phyloP scores from a whole-genome alignment of 37 sponge, comb jelly and placozoan species.

The Cladorhizidae sp. region DNA sequence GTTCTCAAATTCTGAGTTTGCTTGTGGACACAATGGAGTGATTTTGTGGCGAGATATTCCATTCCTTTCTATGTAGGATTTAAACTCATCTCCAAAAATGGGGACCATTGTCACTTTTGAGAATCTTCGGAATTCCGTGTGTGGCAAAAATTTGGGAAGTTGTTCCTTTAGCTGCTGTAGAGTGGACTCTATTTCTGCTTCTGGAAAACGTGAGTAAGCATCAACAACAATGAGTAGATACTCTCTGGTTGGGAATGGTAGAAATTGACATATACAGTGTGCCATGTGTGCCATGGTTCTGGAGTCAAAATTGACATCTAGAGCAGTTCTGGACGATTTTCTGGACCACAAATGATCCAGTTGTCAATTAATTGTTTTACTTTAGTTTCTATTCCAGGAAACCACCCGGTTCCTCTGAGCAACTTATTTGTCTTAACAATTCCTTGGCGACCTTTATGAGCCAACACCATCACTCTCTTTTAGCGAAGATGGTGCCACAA shows the following conservation, averaged over 20 bases:
- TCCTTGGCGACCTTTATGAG: too few relatives aligned
- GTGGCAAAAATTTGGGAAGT: slow-evolving; percentile 44
- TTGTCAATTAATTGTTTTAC: slow-evolving; percentile 3
- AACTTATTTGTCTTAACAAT: slow-evolving; percentile 35
- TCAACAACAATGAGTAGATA: slow-evolving; percentile 53
- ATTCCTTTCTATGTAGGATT: slow-evolving; percentile 20
- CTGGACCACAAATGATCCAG: slow-evolving; percentile 14
- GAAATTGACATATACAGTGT: slow-evolving; percentile 45
- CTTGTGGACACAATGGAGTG: slow-evolving; percentile 47
- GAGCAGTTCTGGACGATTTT: slow-evolving; percentile 14
- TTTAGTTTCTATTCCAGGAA: slow-evolving; percentile 25
- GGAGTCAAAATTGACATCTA: slow-evolving; percentile 55
- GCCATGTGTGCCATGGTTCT: slow-evolving; percentile 44
- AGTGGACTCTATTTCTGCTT: slow-evolving; percentile 48
- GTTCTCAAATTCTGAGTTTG: slow-evolving; percentile 54
- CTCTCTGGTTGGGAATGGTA: slow-evolving; percentile 52
- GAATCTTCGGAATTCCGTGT: slow-evolving; percentile 32
- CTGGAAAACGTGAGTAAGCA: slow-evolving; percentile 60
- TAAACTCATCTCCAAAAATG: slow-evolving; percentile 34
- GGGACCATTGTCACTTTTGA: slow-evolving; percentile 52
- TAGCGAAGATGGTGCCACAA: slow-evolving; percentile 34
- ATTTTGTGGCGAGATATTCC: slow-evolving; percentile 39
- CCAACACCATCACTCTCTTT: slow-evolving; percentile 22
- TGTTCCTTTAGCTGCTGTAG: slow-evolving; percentile 42
- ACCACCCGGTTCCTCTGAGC: slow-evolving; percentile 48